Evolutionary conservation across 2,113 vertebrate species (phyloP).

Genomic region (Cheilinus undulatus): DNA sequence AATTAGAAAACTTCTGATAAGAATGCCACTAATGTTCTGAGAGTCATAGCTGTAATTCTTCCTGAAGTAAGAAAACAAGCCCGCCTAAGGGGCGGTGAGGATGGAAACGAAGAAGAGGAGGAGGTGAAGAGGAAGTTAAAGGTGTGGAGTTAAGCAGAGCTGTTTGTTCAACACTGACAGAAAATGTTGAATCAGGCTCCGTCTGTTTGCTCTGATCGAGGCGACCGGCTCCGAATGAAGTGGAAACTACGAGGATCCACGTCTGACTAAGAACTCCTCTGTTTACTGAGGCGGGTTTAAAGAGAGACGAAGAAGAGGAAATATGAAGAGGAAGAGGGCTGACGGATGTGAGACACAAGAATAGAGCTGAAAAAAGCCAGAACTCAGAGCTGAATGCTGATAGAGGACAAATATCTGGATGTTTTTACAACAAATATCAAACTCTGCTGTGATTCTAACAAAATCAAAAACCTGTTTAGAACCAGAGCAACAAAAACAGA

Average conservation of each 20-base stretch:
- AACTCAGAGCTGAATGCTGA: no score
- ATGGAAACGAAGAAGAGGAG: not conserved
- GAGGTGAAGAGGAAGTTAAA: constrained; percentile 5
- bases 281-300: constrained; percentile 43
- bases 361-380: no score
- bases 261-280: constrained; percentile 40
- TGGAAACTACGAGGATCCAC: constrained; percentile 46
- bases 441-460: no score
- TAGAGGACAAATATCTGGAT: no score
- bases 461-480: no score
- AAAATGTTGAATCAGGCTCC: constrained; percentile 39
- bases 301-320: constrained; percentile 23
- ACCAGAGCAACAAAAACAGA: no score
- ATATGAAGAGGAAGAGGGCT: constrained; percentile 15
- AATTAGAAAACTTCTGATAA: not conserved
- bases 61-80: not conserved
- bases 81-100: not conserved
- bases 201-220: constrained; percentile 24
- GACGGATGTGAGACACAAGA: constrained; percentile 4
- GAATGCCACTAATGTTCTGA: not conserved
- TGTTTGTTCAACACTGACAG: constrained; percentile 51
- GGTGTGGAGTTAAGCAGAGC: constrained; percentile 17
- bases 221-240: constrained; percentile 16
- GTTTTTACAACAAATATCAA: no score
- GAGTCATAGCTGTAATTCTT: not conserved